Base-by-base conservation (phyloP, 1,140 invertebrate species). In the Neodiprion pinetum region DNA sequence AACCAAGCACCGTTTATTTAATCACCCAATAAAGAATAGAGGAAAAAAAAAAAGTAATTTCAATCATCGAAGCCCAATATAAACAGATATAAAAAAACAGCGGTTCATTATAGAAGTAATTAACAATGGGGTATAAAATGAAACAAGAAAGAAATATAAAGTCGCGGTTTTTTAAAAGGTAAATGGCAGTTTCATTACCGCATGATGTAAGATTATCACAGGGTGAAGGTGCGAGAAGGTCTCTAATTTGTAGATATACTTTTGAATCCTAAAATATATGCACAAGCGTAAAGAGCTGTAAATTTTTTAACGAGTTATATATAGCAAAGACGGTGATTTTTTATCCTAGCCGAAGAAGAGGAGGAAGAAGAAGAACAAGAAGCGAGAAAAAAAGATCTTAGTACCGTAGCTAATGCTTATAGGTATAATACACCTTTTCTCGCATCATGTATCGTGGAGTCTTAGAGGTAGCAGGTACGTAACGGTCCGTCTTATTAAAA, bases 401-500 rank as follows among this genome's bases (percentile, higher is more conserved):
- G 61, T 65, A 14, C 61, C 61, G 17, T 65, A 14, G 12, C 17
- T 65, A 65, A 65, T 65, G 17, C 17, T 65, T 65, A 14, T 65
- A 65, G 61, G 12, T 65, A 65, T 65, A 14, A 17, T 14, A 65
- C 17, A 14, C 61, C 17, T 14, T 65, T 14, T 65, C 12, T 14
- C 61, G 61, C 17, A 14, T 65, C 2, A 14, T 14, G 7, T 65
- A 7, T 21, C 17, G 17, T 65, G 17, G 61, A 65, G 61, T 65
- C 12, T 14, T 65, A 65, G 61, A 17, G 61, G 12, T 7, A 47
- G 21, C 5, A 11, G 21, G 40, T 68, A 74, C 70, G 76, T 84
- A 85, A 85, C 82, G 83, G 82, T 84, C 79, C 77, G 69, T 12
- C 71, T 72, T 77, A 80, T 79, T 80, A 77, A 80, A 85, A 84